phyloP scores from a whole-genome alignment of 2,797 vertebrate species.

The Scolopax bukidnonensis region DNA sequence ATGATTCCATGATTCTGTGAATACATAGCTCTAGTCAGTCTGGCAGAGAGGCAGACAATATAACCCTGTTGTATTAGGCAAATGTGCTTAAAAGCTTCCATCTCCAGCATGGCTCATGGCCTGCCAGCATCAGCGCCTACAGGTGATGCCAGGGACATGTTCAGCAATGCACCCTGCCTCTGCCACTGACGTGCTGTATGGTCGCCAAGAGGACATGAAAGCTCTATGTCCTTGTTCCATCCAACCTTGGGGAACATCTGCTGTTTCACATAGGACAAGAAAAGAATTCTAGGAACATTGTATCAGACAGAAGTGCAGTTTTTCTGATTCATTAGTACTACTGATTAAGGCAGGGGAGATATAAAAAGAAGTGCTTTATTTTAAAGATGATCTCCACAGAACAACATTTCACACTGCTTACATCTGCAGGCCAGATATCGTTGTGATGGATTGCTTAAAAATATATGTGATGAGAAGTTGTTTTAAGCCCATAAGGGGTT shows the following conservation, averaged over 20 bases:
- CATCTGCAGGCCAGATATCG: constrained; percentile 29
- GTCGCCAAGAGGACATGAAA: not conserved
- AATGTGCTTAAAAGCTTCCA: not conserved
- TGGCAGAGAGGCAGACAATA: not conserved
- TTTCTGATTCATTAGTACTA: constrained; percentile 3
- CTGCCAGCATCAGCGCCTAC: not conserved
- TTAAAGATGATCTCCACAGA: not conserved
- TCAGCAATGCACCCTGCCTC: not conserved
- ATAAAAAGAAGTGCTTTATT: not conserved
- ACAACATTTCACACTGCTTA: constrained; percentile 38
- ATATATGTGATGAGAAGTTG: not conserved
- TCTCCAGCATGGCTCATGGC: not conserved
- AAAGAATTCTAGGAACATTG: not conserved
- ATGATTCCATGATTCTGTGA: no score
- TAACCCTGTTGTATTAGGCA: not conserved
- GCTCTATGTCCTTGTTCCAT: not conserved
- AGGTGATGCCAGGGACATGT: not conserved
- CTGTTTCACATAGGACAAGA: not conserved
- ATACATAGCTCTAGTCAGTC: not conserved
- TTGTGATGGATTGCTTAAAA: constrained; percentile 31
- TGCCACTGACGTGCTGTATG: not conserved
- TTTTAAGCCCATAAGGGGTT: constrained; percentile 22
- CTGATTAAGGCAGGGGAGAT: not conserved
- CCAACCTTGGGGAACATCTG: not conserved
- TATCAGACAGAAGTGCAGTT: not conserved